A percentile compares a stretch with the other conserved stretches of the same genome.
Conservation (phyloP, 1,140 invertebrate genomes). For the Drosophila nigromelanica region DNA sequence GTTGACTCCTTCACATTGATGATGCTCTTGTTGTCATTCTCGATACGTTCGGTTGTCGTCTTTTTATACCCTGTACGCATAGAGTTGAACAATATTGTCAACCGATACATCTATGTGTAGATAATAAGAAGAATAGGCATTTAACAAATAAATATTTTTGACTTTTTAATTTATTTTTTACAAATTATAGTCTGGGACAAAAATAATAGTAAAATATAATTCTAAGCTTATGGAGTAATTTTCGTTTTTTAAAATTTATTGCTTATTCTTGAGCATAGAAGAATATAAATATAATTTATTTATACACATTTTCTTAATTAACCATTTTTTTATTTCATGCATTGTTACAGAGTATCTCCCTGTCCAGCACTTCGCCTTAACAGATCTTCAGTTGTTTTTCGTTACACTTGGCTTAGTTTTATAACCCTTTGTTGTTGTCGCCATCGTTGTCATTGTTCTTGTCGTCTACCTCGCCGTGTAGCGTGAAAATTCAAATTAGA, state of each 20-base stretch:
- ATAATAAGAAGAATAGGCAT: too few species aligned
- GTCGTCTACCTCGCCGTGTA: slow-evolving; percentile 43
- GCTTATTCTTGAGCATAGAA: not conserved
- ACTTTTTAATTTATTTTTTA: too few species aligned
- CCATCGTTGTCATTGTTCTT: not conserved
- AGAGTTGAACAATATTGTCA: not conserved
- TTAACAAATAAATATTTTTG: too few species aligned
- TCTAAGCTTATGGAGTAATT: not conserved
- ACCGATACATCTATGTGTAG: too few species aligned
- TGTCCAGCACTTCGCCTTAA: not conserved
- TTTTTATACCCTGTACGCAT: slow-evolving; percentile 10
- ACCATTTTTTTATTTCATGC: not conserved
- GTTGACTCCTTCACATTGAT: slow-evolving; percentile 38
- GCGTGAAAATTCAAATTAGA: slow-evolving; percentile 80
- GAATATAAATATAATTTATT: too few species aligned
- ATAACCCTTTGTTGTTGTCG: slow-evolving; percentile 36
- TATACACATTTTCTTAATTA: not conserved
- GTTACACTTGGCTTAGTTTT: slow-evolving; percentile 67
- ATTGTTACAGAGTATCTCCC: slow-evolving; percentile 2
- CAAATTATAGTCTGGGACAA: too few species aligned
- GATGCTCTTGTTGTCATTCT: slow-evolving; percentile 17
- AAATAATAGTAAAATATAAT: too few species aligned
- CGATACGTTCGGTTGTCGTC: slow-evolving; percentile 26
- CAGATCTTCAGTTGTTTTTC: slow-evolving; percentile 37
- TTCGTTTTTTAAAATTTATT: not conserved